Conservation (phyloP, 1,140 invertebrate species). For the Eciton burchellii region DNA sequence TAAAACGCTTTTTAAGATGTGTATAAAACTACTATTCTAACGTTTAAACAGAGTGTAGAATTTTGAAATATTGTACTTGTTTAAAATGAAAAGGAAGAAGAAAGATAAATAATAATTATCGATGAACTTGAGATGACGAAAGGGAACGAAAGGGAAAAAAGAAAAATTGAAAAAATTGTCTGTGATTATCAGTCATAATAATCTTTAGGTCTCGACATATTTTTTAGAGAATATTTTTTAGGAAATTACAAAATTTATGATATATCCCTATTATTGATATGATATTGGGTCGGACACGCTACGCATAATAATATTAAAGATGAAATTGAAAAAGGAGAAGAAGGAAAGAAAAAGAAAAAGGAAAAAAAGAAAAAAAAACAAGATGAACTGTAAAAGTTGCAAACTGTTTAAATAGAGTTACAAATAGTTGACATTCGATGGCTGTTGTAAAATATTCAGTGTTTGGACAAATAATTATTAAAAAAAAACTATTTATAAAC, state of each 20-base stretch:
- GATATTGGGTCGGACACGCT: constrained; percentile 82
- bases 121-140: constrained; percentile 61
- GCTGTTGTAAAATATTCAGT: constrained; percentile 85
- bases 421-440: constrained; percentile 83
- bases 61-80: constrained; percentile 78
- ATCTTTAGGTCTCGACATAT: constrained; percentile 85
- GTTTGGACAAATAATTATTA: constrained; percentile 84
- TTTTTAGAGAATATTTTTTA: constrained; percentile 86
- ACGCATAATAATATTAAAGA: constrained; percentile 77
- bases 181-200: constrained; percentile 86
- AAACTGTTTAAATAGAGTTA: constrained; percentile 83
- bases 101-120: constrained; percentile 61
- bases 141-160: constrained; percentile 76
- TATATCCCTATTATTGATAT: constrained; percentile 84
- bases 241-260: constrained; percentile 85
- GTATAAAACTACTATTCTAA: constrained; percentile 78
- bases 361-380: constrained; percentile 60
- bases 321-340: constrained; percentile 67
- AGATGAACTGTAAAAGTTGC: constrained; percentile 76
- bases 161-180: constrained; percentile 83
- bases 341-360: too few relatives aligned
- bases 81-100: constrained; percentile 59
- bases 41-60: constrained; percentile 77
- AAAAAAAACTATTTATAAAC: constrained; percentile 83
- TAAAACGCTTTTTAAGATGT: constrained; percentile 79